phyloP scores from a whole-genome alignment of 2,888 invertebrate genomes.

The Synanthedon tipuliformis region DNA sequence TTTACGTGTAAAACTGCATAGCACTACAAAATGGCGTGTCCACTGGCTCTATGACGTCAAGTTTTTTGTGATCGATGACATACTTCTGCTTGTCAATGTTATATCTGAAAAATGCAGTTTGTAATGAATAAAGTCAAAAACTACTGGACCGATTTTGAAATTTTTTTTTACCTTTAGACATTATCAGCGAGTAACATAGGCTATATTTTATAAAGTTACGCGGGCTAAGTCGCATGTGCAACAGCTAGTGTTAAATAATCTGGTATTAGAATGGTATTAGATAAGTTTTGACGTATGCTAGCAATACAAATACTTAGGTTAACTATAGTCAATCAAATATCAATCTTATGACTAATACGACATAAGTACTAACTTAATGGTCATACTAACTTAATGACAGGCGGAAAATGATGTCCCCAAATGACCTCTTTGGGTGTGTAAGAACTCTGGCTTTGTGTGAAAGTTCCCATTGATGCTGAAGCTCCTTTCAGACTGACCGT shows the following conservation, averaged over 20 bases:
- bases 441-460: conserved; percentile 80
- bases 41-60: conserved; percentile 73
- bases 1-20: conserved; percentile 63
- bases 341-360: too few species aligned
- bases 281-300: background rate
- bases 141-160: too few species aligned
- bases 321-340: too few species aligned
- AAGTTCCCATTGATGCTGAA: conserved; percentile 80
- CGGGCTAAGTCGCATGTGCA: too few species aligned
- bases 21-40: conserved; percentile 83
- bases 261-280: too few species aligned
- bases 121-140: too few species aligned
- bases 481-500: conserved; percentile 86
- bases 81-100: conserved; percentile 69
- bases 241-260: too few species aligned
- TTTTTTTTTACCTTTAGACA: too few species aligned
- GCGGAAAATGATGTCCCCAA: conserved; percentile 85
- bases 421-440: conserved; percentile 82
- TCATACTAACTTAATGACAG: conserved; percentile 73
- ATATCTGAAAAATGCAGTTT: conserved; percentile 40
- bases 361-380: too few species aligned
- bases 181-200: too few species aligned
- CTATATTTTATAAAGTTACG: too few species aligned
- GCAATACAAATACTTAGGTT: too few species aligned
- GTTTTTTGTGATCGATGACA: conserved; percentile 74